These are phyloP conservation scores for Phthorimaea operculella DNA, from an alignment of 1,140 invertebrate genomes.

Conservation along the genomic window DNA sequence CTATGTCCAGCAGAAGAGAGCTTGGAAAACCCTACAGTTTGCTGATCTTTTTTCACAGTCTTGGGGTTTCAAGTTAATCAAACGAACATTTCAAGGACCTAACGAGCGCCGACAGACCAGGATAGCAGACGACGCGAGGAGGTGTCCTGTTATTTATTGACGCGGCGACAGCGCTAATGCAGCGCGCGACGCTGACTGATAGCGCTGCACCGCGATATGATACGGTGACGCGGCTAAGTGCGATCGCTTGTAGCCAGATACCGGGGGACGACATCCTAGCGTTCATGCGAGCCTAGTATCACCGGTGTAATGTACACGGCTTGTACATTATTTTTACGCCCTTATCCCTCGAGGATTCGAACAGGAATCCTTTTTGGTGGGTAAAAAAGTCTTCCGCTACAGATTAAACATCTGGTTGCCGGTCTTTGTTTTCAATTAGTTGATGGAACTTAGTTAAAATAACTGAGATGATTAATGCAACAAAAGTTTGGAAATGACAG, in stretches of 20 bases:
- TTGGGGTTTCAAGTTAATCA: background rate
- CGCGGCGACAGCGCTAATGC: conserved; percentile 58
- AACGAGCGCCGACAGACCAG: conserved; percentile 24
- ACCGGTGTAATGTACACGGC: conserved; percentile 17
- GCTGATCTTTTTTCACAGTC: too few species aligned
- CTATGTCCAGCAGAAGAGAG: too few species aligned
- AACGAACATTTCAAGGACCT: background rate
- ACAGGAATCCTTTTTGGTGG: background rate
- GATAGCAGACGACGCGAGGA: conserved; percentile 37
- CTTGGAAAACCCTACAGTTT: too few species aligned
- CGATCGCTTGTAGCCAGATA: conserved; percentile 53
- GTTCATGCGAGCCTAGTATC: conserved; percentile 34
- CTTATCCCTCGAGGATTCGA: conserved; percentile 12
- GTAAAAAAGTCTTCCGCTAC: too few species aligned
- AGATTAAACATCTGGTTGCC: too few species aligned
- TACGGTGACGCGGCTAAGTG: conserved; percentile 56
- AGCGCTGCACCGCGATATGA: conserved; percentile 53
- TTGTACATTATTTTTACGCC: conserved; percentile 41
- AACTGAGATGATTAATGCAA: too few species aligned
- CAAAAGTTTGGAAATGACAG: too few species aligned
- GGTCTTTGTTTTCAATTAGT: too few species aligned
- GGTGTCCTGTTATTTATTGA: conserved; percentile 57
- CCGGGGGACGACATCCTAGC: conserved; percentile 12
- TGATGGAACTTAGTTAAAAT: too few species aligned
- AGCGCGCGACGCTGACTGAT: conserved; percentile 57